Percentiles rank a stretch among this genome's conserved stretches.
Evolutionary conservation across 2,113 vertebrate genomes (phyloP).

Genomic region (Heterochromis multidens): DNA sequence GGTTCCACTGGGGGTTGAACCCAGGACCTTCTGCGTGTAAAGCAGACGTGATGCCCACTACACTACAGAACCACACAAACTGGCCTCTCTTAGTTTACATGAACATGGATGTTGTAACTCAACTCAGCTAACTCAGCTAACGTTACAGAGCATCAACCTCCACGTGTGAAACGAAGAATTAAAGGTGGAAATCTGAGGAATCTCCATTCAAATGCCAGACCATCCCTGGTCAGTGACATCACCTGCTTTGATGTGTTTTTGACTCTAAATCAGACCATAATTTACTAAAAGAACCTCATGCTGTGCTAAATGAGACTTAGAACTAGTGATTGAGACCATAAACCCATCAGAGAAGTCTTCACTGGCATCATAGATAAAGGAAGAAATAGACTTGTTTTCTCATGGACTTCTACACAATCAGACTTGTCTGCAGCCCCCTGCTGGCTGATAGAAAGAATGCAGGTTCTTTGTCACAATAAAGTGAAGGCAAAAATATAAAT

Average conservation of each 20-base stretch:
- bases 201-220: neutral
- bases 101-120: neutral
- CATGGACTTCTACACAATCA: neutral
- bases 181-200: neutral
- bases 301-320: neutral
- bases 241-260: neutral
- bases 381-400: too few species aligned
- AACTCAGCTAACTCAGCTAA: neutral
- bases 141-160: neutral
- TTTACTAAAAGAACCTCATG: neutral
- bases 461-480: neutral
- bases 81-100: neutral
- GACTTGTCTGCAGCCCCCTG: neutral
- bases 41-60: conserved; percentile 94
- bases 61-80: conserved; percentile 84
- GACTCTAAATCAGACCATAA: neutral
- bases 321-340: neutral
- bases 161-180: neutral
- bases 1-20: neutral
- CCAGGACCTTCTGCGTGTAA: conserved; percentile 95
- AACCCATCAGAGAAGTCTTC: neutral
- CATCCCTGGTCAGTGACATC: too few species aligned
- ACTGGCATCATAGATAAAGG: neutral
- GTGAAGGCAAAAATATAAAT: neutral
- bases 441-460: neutral